Evolutionary conservation across 2,113 vertebrate genomes (phyloP).

Genomic region (Nycticorax nycticorax): DNA sequence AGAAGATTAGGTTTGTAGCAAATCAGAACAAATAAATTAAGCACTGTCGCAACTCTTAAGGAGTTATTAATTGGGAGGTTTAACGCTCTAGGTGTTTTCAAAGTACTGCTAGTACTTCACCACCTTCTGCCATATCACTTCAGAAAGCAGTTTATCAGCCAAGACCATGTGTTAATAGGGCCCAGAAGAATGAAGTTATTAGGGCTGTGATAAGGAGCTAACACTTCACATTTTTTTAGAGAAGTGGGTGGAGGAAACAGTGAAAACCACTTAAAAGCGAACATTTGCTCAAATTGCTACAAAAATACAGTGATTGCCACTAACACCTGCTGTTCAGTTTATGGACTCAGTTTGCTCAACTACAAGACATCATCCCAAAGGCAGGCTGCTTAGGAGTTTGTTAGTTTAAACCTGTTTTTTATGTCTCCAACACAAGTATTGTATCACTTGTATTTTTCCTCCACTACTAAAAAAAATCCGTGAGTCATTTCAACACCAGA

Average conservation of each 20-base stretch:
- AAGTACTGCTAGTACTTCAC: not conserved
- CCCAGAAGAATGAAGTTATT: constrained; percentile 2
- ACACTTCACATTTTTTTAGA: constrained; percentile 13
- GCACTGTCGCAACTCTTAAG: not conserved
- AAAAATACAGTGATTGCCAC: constrained; percentile 28
- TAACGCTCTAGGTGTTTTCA: constrained; percentile 2
- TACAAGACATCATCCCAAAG: constrained; percentile 24
- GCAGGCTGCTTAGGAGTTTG: constrained; percentile 25
- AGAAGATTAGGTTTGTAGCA: not conserved
- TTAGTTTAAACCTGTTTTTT: constrained; percentile 18
- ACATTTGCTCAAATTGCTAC: constrained; percentile 35
- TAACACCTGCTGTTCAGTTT: constrained; percentile 54
- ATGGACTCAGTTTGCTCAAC: constrained; percentile 4
- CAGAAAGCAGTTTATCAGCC: not conserved
- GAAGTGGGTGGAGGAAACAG: constrained; percentile 30
- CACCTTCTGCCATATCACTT: not conserved
- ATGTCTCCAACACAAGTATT: constrained; percentile 9
- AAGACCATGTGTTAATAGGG: not conserved
- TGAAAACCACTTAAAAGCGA: constrained; percentile 41
- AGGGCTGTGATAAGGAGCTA: not conserved
- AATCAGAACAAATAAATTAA: constrained; percentile 14
- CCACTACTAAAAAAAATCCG: not conserved
- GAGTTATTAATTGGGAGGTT: not conserved
- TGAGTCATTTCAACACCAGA: not conserved
- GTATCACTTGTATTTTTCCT: not conserved